phyloP scores from a whole-genome alignment of 2,113 vertebrate genomes.

The Bujurquina vittata region DNA sequence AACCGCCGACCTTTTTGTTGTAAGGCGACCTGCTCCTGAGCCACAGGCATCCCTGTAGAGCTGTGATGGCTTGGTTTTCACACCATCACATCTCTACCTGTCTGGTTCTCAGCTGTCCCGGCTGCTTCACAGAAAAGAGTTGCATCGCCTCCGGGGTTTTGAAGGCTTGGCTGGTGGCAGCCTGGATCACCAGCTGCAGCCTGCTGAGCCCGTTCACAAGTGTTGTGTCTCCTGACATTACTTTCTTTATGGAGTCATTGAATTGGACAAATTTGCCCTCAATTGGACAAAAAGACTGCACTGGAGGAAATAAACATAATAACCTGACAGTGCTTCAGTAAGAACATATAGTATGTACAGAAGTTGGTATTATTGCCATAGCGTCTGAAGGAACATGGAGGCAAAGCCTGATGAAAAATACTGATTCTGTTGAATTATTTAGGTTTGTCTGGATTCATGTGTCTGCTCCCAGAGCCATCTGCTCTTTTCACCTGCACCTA shows the following conservation, averaged over 20 bases:
- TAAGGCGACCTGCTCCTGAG: neutral
- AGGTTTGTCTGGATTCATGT: neutral
- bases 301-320: neutral
- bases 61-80: slow-evolving; percentile 84
- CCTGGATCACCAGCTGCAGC: slow-evolving; percentile 98
- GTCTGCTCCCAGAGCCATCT: neutral
- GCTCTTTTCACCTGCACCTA: neutral
- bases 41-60: neutral
- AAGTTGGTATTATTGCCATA: neutral
- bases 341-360: neutral
- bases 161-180: slow-evolving; percentile 97
- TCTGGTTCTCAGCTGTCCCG: slow-evolving; percentile 89
- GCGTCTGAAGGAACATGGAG: neutral
- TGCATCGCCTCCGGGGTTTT: slow-evolving; percentile 98
- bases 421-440: neutral
- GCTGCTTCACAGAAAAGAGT: slow-evolving; percentile 97
- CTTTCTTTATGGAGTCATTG: slow-evolving; percentile 94
- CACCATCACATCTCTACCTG: slow-evolving; percentile 94
- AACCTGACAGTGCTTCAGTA: neutral
- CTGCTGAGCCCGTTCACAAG: slow-evolving; percentile 93
- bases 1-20: neutral
- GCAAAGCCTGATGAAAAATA: neutral
- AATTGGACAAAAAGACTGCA: no score
- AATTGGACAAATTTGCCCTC: slow-evolving; percentile 74
- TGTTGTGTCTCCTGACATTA: slow-evolving; percentile 96